phyloP scores from a whole-genome alignment of 2,888 invertebrate genomes.

The Rutpela maculata region DNA sequence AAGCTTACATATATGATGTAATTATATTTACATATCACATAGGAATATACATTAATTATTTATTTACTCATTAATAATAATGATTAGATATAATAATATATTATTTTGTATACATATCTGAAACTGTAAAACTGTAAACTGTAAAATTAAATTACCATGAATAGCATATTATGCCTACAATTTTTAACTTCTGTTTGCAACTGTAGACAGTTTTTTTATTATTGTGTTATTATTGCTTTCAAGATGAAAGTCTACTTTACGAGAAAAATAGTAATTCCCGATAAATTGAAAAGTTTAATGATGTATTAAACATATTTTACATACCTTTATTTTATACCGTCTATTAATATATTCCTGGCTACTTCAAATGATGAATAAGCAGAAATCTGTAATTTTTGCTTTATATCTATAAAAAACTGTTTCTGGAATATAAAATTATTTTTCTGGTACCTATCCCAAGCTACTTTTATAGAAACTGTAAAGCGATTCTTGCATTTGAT shows the following conservation, averaged over 20 bases:
- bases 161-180: background rate
- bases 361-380: background rate
- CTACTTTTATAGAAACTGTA: background rate
- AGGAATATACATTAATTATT: background rate
- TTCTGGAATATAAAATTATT: background rate
- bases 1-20: background rate
- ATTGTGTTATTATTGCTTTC: background rate
- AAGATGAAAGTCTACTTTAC: background rate
- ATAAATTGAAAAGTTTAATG: background rate
- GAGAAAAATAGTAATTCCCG: background rate
- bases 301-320: background rate
- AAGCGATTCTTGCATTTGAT: background rate
- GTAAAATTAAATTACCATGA: no score
- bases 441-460: background rate
- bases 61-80: background rate
- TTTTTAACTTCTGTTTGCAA: background rate
- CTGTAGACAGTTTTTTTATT: background rate
- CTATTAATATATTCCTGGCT: background rate
- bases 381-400: background rate
- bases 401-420: background rate
- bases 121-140: no score
- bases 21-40: background rate
- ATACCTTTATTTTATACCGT: constrained; percentile 11
- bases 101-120: no score
- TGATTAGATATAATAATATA: background rate